Base-by-base conservation (phyloP, 2,113 vertebrate species). In the Pholis gunnellus region DNA sequence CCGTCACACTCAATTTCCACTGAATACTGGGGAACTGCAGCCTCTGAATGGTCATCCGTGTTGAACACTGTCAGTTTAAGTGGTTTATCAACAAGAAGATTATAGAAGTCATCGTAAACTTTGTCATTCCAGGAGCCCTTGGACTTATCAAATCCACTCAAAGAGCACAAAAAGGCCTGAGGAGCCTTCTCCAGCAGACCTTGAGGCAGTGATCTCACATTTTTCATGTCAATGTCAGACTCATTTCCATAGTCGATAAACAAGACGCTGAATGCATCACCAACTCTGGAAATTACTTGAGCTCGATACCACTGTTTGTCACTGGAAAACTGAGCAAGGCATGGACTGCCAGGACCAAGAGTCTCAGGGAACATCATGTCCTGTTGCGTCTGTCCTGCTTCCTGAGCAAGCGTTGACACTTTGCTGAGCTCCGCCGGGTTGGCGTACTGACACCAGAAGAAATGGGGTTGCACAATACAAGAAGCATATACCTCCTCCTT, bases 171-270 rank as follows among this genome's bases (percentile, higher is more conserved):
- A 81, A 98, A 97, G 3, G 96, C 96, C 85, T 95, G 96, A 60
- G 95, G 95, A n/a, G 94, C 82, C 14, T 88, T n/a, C 2, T 79
- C 20, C 40, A 96, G 44, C 22, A 98, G 87, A 18, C 79, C 82
- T n/a, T 72, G 22, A 1, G 97, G 93, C 6, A 98, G 87, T 13
- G 81, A 71, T 81, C 79, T 95, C 50, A 97, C 72, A 29, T 93
- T 14, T 18, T 93, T 72, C 0, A 90, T 25, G 63, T 91, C 86
- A 40, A 95, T 70, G 0, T 93, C 84, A 25, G 95, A 95, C 25
- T 95, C 82, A 0, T 96, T 97, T 69, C 97, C 97, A 0, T 97
- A 97, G 90, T 98, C 97, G 38, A 97, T 79, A 0, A 97, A 95
- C 56, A 95, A 78, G 57, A 98, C 93, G 0, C 84, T 80, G 0